Evolutionary conservation across 2,888 invertebrate genomes (phyloP).

Genomic region (Pyralis farinalis): DNA sequence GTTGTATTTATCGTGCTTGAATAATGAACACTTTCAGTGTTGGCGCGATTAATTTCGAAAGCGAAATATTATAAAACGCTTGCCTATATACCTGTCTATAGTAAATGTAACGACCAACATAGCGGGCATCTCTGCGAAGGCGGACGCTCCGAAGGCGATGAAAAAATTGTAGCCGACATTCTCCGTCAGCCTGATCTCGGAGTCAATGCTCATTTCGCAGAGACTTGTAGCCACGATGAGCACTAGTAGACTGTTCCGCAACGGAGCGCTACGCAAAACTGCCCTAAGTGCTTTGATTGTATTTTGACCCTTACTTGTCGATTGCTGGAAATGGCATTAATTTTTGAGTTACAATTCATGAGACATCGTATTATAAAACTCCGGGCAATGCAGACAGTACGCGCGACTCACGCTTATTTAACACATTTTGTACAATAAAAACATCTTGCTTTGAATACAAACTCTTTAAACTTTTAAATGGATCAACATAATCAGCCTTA

Average conservation of each 20-base stretch:
- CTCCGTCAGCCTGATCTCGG: conserved; percentile 33
- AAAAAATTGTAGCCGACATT: neutral
- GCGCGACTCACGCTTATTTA: no score
- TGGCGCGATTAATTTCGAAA: no score
- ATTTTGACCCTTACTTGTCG: conserved; percentile 26
- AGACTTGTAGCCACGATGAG: conserved; percentile 39
- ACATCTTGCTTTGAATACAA: no score
- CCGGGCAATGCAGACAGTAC: no score
- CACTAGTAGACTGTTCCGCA: conserved; percentile 33
- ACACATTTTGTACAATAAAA: no score
- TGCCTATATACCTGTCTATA: neutral
- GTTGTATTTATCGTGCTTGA: no score
- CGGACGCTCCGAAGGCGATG: neutral
- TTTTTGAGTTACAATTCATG: no score
- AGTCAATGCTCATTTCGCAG: conserved; percentile 43
- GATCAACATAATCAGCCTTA: no score
- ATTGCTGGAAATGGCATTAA: conserved; percentile 15
- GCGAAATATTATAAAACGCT: no score
- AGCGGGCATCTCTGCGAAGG: neutral
- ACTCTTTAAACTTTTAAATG: no score
- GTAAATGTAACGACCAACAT: neutral
- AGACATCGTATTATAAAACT: no score
- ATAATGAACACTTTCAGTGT: no score
- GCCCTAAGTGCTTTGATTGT: conserved; percentile 32
- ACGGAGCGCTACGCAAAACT: conserved; percentile 29